Evolutionary conservation across 2,888 invertebrate species (phyloP).

Genomic region (Hoplodrina ambigua): DNA sequence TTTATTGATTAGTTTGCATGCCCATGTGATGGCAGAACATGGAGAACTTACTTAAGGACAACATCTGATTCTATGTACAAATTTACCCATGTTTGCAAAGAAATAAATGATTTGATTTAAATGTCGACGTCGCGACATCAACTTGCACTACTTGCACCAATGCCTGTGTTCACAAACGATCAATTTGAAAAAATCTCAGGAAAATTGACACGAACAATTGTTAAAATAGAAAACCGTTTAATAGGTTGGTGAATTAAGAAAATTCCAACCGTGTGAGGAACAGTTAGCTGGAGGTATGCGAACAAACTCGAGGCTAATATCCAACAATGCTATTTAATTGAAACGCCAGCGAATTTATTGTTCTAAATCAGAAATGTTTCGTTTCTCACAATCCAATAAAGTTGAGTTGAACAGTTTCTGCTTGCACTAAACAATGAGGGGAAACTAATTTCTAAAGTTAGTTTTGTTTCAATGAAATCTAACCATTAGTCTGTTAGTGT

Average conservation of each 20-base stretch:
- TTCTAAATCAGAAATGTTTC: constrained; percentile 40
- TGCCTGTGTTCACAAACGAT: no score
- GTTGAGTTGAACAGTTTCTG: constrained; percentile 34
- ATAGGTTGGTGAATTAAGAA: neutral
- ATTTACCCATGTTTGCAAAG: no score
- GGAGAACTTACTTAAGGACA: no score
- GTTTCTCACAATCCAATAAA: constrained; percentile 44
- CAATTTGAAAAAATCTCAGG: no score
- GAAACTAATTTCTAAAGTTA: constrained; percentile 56
- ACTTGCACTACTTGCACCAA: no score
- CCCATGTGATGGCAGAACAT: no score
- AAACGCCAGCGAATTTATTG: constrained; percentile 28
- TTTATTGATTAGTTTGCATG: no score
- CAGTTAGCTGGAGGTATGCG: neutral
- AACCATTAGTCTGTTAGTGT: constrained; percentile 40
- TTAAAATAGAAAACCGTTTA: neutral
- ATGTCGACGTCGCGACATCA: no score
- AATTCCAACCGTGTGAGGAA: neutral
- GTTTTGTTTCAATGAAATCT: constrained; percentile 49
- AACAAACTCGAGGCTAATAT: constrained; percentile 9
- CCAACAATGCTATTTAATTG: constrained; percentile 27
- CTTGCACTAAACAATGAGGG: constrained; percentile 45
- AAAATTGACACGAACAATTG: neutral
- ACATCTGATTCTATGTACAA: no score
- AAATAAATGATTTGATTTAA: no score